These are phyloP conservation scores for Crypturellus undulatus DNA, from an alignment of 2,113 vertebrate genomes.

Conservation along the genomic window DNA sequence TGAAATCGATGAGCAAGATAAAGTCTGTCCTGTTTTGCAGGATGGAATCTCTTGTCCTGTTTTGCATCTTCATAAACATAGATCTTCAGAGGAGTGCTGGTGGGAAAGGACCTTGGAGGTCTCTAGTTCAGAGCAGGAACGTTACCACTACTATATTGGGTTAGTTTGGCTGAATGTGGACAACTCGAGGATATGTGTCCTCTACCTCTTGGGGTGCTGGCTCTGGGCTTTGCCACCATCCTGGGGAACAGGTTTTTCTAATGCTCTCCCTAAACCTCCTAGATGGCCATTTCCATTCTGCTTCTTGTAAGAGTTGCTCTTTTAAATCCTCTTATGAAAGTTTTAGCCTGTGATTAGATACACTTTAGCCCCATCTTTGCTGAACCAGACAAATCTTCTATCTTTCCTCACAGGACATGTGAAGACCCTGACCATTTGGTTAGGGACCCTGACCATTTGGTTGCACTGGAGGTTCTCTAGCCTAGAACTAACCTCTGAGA, in stretches of 20 bases:
- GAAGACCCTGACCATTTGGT: neutral
- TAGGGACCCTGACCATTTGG: neutral
- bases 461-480: neutral
- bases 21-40: neutral
- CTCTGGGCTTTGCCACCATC: neutral
- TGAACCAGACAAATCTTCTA: neutral
- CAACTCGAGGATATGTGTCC: neutral
- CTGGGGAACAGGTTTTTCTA: neutral
- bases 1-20: neutral
- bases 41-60: neutral
- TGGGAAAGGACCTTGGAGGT: neutral
- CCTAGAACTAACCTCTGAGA: neutral
- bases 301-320: neutral
- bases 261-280: neutral
- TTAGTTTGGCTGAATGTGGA: neutral
- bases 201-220: neutral
- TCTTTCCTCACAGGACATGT: neutral
- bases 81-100: neutral
- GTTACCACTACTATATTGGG: rapidly evolving
- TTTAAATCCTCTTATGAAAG: neutral
- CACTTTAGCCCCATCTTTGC: neutral
- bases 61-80: neutral
- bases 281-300: neutral
- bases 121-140: neutral
- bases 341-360: neutral